A percentile compares a stretch with the other conserved stretches of the same genome.
Conservation (phyloP, 2,888 invertebrate genomes). For the Thera obeliscata region DNA sequence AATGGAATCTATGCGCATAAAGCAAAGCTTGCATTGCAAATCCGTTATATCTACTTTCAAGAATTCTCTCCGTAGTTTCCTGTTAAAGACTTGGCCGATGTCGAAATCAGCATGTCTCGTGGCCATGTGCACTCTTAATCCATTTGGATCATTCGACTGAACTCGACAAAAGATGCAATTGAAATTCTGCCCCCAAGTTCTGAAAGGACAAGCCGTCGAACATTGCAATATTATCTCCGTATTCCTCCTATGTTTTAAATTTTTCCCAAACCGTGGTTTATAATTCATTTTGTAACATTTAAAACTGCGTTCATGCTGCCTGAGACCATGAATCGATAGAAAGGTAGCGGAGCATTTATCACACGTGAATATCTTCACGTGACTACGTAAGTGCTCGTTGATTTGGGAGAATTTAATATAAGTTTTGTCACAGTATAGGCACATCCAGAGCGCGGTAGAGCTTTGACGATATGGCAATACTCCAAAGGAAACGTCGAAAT, state of each 20-base stretch:
- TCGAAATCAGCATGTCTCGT: conserved; percentile 73
- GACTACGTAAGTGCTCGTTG: conserved; percentile 72
- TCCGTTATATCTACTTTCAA: conserved; percentile 77
- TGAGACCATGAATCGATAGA: conserved; percentile 70
- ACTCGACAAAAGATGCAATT: conserved; percentile 77
- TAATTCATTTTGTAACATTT: conserved; percentile 75
- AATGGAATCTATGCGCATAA: conserved; percentile 67
- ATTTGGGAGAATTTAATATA: conserved; percentile 75
- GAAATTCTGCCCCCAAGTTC: conserved; percentile 79
- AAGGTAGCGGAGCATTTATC: conserved; percentile 77
- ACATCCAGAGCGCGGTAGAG: conserved; percentile 69
- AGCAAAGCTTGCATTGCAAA: conserved; percentile 76
- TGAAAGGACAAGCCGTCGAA: conserved; percentile 75
- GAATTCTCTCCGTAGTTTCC: conserved; percentile 74
- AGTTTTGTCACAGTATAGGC: conserved; percentile 73
- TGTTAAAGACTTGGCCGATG: conserved; percentile 71
- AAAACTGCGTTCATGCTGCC: conserved; percentile 74
- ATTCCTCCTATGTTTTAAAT: conserved; percentile 72
- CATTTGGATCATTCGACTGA: conserved; percentile 76
- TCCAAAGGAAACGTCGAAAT: conserved; percentile 74
- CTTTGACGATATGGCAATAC: conserved; percentile 75
- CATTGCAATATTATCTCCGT: conserved; percentile 77
- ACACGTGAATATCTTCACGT: conserved; percentile 75
- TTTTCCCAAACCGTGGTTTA: conserved; percentile 74
- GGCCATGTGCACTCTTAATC: conserved; percentile 73